phyloP scores from a whole-genome alignment of 2,888 invertebrate genomes.

The Oscheius onirici region DNA sequence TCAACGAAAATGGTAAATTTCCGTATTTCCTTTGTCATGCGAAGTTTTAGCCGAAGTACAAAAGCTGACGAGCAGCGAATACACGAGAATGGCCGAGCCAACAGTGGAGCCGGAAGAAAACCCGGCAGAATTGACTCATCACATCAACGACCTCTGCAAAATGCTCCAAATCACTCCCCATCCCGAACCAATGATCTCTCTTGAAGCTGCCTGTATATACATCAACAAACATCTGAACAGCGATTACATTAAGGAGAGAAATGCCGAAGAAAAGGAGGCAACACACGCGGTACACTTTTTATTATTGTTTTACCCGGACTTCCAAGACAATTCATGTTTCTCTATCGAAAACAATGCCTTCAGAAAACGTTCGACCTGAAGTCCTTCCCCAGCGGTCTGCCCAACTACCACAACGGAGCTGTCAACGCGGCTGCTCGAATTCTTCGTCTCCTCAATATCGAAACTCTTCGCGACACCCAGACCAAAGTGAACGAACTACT shows the following conservation, averaged over 20 bases:
- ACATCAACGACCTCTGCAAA: slow-evolving; percentile 43
- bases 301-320: too few species aligned
- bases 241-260: slow-evolving; percentile 34
- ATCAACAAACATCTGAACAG: slow-evolving; percentile 46
- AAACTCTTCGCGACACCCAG: slow-evolving; percentile 86
- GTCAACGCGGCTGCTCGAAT: slow-evolving; percentile 79
- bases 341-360: neutral
- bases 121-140: slow-evolving; percentile 20
- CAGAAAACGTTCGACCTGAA: slow-evolving; percentile 49
- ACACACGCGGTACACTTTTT: slow-evolving; percentile 10
- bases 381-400: slow-evolving; percentile 53
- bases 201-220: slow-evolving; percentile 49
- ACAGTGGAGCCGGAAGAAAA: neutral
- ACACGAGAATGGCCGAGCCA: neutral
- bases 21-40: neutral
- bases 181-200: slow-evolving; percentile 39
- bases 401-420: slow-evolving; percentile 39
- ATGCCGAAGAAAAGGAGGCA: slow-evolving; percentile 34
- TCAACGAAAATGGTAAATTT: slow-evolving; percentile 39
- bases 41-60: slow-evolving; percentile 18
- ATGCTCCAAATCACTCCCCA: slow-evolving; percentile 45
- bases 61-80: slow-evolving; percentile 13
- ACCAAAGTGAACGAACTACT: slow-evolving; percentile 88
- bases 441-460: slow-evolving; percentile 83
- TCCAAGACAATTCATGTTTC: neutral